Evolutionary conservation across 1,140 invertebrate species (phyloP), one percentile per base, ranked within the genome.

Genomic region (Nixonia krombeini): DNA sequence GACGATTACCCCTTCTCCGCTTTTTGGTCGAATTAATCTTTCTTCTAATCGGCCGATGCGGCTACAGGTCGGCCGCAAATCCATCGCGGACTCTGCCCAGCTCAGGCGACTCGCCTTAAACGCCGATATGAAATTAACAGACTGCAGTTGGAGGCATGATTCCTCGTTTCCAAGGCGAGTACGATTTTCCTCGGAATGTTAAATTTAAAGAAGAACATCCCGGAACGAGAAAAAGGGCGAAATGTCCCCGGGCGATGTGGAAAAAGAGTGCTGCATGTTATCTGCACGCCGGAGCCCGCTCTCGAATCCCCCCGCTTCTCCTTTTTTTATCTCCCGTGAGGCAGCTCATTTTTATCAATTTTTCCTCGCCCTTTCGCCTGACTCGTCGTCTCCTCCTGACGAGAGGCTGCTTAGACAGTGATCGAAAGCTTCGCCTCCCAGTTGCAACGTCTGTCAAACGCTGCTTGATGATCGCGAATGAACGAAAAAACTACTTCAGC

Each of bases 321-420:
- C 33, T 10, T 46, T 44, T 55, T 44, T 67, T 72, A 74, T 77
- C 63, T 66, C 35, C 55, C 57, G 44, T 62, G 45, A 64, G 28
- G 52, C 56, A 52, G 1, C 50, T 62, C 64, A 64, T 77, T 82
- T 70, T 81, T 78, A 81, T 82, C 75, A 75, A 77, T 79, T 79
- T 81, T 67, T 70, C 74, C 57, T 21, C 51, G 16, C 59, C 58
- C 45, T 51, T 47, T 40, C 45, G 45, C 56, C 9, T 26, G 10
- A 42, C 35, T 8, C 26, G 28, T 37, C 52, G 49, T 57, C 33
- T 68, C 65, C 46, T 70, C 72, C 56, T 67, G 71, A 73, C 68
- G 69, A 70, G 73, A 69, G 70, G 55, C 69, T 66, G 57, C 55
- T 68, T 65, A 75, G 75, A 80, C 79, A 76, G 78, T 79, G 79